Evolutionary conservation across 2,888 invertebrate genomes (phyloP).

Genomic region (Malthinus flaveolus): DNA sequence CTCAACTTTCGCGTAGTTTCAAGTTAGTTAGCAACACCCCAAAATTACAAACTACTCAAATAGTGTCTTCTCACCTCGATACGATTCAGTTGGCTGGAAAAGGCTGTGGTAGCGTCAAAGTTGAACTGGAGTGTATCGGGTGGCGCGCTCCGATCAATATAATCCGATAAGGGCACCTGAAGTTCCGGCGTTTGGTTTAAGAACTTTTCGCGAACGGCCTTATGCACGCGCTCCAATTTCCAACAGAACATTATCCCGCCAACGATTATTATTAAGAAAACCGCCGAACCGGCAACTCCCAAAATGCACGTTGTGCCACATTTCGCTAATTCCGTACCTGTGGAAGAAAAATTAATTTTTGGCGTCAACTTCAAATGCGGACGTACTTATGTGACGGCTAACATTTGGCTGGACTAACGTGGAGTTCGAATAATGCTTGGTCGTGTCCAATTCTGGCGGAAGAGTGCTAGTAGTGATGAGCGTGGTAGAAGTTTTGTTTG

Average conservation of each 20-base stretch:
- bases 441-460: neutral
- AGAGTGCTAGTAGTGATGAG: slow-evolving; percentile 4
- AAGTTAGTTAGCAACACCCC: no score
- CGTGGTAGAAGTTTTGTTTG: slow-evolving; percentile 12
- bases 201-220: slow-evolving; percentile 45
- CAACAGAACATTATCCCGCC: slow-evolving; percentile 47
- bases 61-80: slow-evolving; percentile 40
- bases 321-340: slow-evolving; percentile 42
- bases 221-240: slow-evolving; percentile 44
- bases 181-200: slow-evolving; percentile 45
- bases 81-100: slow-evolving; percentile 43
- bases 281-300: slow-evolving; percentile 52
- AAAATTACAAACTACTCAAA: neutral
- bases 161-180: slow-evolving; percentile 48
- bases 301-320: slow-evolving; percentile 57
- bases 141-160: slow-evolving; percentile 42
- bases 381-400: slow-evolving; percentile 35
- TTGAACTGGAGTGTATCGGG: slow-evolving; percentile 47
- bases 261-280: slow-evolving; percentile 47
- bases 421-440: neutral
- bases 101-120: slow-evolving; percentile 48
- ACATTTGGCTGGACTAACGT: slow-evolving; percentile 32
- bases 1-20: no score
- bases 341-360: neutral
- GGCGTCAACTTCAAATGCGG: no score